Evolutionary conservation across 2,113 vertebrate genomes (phyloP), one percentile per base, ranked within the genome.

Genomic region (Maccullochella peelii): DNA sequence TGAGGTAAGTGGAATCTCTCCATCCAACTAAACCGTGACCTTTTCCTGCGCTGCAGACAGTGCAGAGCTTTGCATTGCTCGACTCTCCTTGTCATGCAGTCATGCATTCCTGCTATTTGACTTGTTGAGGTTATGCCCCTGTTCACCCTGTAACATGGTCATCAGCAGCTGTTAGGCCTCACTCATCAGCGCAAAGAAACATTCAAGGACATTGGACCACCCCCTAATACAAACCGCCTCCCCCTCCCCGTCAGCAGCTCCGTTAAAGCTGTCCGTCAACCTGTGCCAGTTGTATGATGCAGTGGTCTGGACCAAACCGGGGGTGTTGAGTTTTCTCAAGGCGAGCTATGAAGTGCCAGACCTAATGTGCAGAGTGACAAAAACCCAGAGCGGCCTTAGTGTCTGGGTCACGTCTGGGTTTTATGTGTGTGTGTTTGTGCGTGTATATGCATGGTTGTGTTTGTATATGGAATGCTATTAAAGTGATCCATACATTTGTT

Each of bases 1-100:
- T 99, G 98, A 99, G 98, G 98, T 99, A 82, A 79, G 82, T 9
- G 2, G 33, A 36, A 42, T 70, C 23, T 68, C 27, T 18, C 2
- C 0, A 2, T 63, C n/a, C 50, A 9, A 42, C 21, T 62, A 2
- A 30, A 69, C 36, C 4, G 11, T 76, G 79, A 68, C 44, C 14
- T 72, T 47, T 69, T 38, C 50, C 33, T 74, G n/a, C 18, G 25
- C 52, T 57, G 20, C 73, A 47, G 54, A 49, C 0, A 6, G 58
- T 2, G 0, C 72, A 20, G 47, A 77, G 8, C 38, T 38, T 68
- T 21, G 33, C 36, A 12, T 10, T 18, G 11, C 25, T 14, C 6
- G 38, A 0, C 33, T 47, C 47, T 30, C 12, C 49, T 23, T 49
- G n/a, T n/a, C n/a, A n/a, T n/a, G n/a, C 67, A 30, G 23, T 50